phyloP scores from a whole-genome alignment of 2,888 invertebrate genomes.

The Biston betularia region DNA sequence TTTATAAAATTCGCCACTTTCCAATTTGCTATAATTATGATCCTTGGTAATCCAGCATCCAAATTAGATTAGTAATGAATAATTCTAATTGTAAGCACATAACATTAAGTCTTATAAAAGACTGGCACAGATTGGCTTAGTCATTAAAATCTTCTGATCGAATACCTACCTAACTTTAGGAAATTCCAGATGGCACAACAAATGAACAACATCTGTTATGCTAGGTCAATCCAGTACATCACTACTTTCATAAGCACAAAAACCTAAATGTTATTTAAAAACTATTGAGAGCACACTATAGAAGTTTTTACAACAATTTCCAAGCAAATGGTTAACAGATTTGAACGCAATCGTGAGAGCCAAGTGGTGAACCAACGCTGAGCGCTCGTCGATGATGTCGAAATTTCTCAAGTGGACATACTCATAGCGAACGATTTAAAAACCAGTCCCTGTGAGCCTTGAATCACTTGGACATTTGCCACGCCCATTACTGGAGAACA shows the following conservation, averaged over 20 bases:
- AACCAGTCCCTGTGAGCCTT: constrained; percentile 76
- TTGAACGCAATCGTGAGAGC: constrained; percentile 53
- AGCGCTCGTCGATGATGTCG: constrained; percentile 65
- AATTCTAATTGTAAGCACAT: not conserved
- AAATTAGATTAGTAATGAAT: not conserved
- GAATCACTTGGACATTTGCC: constrained; percentile 77
- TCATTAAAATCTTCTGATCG: constrained; percentile 9
- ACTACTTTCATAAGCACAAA: constrained; percentile 34
- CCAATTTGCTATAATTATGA: not conserved
- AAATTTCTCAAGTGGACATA: constrained; percentile 73
- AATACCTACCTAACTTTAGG: constrained; percentile 14
- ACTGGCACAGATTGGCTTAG: constrained; percentile 10
- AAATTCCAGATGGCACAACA: constrained; percentile 22
- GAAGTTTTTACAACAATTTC: constrained; percentile 43
- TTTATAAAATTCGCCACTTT: not conserved
- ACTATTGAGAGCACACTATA: constrained; percentile 44
- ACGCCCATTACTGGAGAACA: constrained; percentile 73
- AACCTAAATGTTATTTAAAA: constrained; percentile 35
- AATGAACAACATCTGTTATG: constrained; percentile 19
- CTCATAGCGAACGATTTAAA: constrained; percentile 71
- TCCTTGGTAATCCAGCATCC: no score
- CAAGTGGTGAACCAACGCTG: constrained; percentile 58
- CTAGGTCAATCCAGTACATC: constrained; percentile 12
- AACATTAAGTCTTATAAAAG: not conserved
- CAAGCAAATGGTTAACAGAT: constrained; percentile 57